A percentile compares a stretch with the other conserved stretches of the same genome.
Conservation (phyloP, 2,888 invertebrate genomes). For the Diaprepes abbreviatus region DNA sequence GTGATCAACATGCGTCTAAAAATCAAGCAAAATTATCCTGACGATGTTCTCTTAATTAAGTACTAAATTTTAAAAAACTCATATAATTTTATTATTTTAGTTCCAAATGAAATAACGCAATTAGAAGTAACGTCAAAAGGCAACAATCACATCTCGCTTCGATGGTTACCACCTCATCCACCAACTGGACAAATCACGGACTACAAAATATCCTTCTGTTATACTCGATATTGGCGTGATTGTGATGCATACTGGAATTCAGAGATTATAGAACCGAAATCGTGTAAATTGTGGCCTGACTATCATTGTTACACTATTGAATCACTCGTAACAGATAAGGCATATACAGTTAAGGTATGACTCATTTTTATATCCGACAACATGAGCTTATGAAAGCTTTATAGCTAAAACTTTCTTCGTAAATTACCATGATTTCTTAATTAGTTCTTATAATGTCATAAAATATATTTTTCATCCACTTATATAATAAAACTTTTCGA, state of each 20-base stretch:
- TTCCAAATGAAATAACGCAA: constrained; percentile 36
- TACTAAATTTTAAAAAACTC: too few relatives aligned
- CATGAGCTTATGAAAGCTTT: too few relatives aligned
- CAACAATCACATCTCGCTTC: constrained; percentile 51
- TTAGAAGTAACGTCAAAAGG: constrained; percentile 50
- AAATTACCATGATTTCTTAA: too few relatives aligned
- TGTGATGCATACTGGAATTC: neutral
- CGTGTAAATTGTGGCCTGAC: constrained; percentile 52
- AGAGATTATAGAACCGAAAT: neutral
- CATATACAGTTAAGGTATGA: neutral
- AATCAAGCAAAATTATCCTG: too few relatives aligned
- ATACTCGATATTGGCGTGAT: neutral
- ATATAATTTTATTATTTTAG: constrained; percentile 41
- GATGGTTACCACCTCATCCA: constrained; percentile 57
- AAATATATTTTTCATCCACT: too few relatives aligned
- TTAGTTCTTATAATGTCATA: too few relatives aligned
- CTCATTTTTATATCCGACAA: too few relatives aligned
- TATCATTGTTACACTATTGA: constrained; percentile 43
- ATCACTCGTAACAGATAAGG: neutral
- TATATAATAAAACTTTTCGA: too few relatives aligned
- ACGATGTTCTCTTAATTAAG: too few relatives aligned
- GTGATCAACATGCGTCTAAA: too few relatives aligned
- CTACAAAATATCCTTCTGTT: constrained; percentile 38
- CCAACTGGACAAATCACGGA: constrained; percentile 55
- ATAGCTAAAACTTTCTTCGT: too few relatives aligned